phyloP scores from a whole-genome alignment of 2,888 invertebrate species.

The Agonopterix alstromeriana region DNA sequence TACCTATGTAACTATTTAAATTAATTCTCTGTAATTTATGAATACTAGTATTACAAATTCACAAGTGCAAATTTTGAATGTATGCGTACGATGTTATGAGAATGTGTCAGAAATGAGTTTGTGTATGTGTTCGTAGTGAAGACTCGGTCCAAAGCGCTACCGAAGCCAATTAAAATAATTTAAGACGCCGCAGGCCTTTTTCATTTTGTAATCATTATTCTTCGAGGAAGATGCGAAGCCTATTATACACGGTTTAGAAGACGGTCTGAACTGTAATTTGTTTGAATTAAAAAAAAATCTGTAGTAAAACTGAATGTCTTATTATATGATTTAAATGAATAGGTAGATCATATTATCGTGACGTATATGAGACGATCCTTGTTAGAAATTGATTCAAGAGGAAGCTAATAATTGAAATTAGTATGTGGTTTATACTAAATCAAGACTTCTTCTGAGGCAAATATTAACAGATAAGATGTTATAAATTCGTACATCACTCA shows the following conservation, averaged over 20 bases:
- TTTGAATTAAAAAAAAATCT: conserved; percentile 42
- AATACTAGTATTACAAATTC: not conserved
- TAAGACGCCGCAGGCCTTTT: conserved; percentile 69
- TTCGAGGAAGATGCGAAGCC: conserved; percentile 62
- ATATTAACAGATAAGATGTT: no score
- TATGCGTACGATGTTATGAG: conserved; percentile 23
- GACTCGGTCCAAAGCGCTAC: conserved; percentile 59
- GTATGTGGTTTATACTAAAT: no score
- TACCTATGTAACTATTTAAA: no score
- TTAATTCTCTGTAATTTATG: no score
- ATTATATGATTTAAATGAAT: conserved; percentile 1
- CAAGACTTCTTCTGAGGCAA: no score
- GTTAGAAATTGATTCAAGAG: no score
- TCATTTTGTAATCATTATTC: conserved; percentile 73
- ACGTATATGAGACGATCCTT: not conserved
- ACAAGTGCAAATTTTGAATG: conserved; percentile 1
- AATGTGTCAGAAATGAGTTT: conserved; percentile 23
- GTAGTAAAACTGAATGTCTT: conserved; percentile 5
- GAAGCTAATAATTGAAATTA: no score
- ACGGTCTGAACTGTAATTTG: conserved; percentile 61
- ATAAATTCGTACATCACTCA: no score
- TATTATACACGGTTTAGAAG: conserved; percentile 70
- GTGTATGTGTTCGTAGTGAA: conserved; percentile 31
- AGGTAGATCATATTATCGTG: conserved; percentile 5
- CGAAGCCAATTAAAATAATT: conserved; percentile 78